Evolutionary conservation across 2,888 invertebrate genomes (phyloP), one percentile per base, ranked within the genome.

Genomic region (Sussaba pulchella): DNA sequence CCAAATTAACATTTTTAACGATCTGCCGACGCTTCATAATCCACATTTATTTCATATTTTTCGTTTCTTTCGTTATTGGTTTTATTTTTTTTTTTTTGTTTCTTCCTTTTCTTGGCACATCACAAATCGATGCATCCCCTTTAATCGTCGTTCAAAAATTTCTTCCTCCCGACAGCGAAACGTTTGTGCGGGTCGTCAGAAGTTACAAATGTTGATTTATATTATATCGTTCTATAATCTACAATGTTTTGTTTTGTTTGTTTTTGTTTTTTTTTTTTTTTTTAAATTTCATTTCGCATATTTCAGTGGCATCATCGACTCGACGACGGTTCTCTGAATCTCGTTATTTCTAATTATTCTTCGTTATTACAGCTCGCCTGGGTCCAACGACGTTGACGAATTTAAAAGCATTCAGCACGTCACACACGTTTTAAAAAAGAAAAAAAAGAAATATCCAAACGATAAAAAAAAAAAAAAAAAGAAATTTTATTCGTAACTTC

Each of bases 1-100:
- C 89, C 90, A 89, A 91, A 91, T 90, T 90, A 90, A 90, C 89
- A 90, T 90, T 91, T 89, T 86, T 90, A 90, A 89, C 86, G 71
- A 81, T 71, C 66, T 57, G 73, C 59, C 69, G 64, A 74, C 52
- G 78, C 70, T n/a, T 59, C 69, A 19, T 45, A 17, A 41, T 9
- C 43, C 6, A 31, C 63, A 24, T 45, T 36, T 67, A 76, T 70
- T 26, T 61, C 19, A 36, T 21, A 63, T 66, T 36, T 39, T 59
- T 41, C 21, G n/a, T n/a, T 31, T 17, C 17, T n/a, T 52, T 41
- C 50, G 6, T 6, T 5, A 54, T 26, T 50, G 6, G 57, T 39
- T 54, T 43, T 71, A 73, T 70, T 26, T 66, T 26, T 41, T 26
- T 67, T 66, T 36, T 39, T 50, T 41, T 26, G 21, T n/a, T 31